Base-by-base conservation (phyloP, 2,888 invertebrate genomes). In the Athalia rosae region DNA sequence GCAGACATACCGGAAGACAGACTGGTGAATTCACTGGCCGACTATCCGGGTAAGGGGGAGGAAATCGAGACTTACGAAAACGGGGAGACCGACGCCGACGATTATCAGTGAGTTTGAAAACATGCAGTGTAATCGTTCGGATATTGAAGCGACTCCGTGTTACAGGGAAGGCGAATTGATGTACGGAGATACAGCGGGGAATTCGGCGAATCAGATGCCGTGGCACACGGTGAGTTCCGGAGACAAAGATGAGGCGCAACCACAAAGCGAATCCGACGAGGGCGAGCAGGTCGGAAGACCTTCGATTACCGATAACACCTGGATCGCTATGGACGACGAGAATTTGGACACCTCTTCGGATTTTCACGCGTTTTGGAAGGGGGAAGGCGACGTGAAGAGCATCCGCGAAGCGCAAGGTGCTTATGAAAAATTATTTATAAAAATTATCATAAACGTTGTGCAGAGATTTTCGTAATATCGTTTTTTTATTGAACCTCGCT, bases 311-410 rank as follows among this genome's bases (percentile, higher is more conserved):
- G 74, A 63, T n/a, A 50, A 74, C 9, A 58, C 63, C 11, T 74
- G 77, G 77, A 45, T 73, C 41, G 41, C 63, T 4, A 58, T 74
- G n/a, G 64, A 74, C 45, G 64, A 73, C 7, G 64, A 11, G n/a
- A 8, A 6, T 5, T 6, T 5, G 28, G 53, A 56, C 77, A 67
- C 77, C 9, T 9, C 48, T 80, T 61, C 77, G 91, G 91, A 90
- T 79, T 90, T 91, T 76, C 92, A 92, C 80, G 91, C 92, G 0
- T 93, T 93, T 85, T 93, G 93, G 93, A 92, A 92, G 84, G 92
- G 91, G 3, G 91, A 92, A 86, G 93, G 92, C 11, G 91, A 92
- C 80, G 89, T 85, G 78, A 89, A 92, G 5, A 92, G 91, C 6
- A 93, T 94, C 77, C 91, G 94, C 80, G 88, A 86, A 48, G 92